Conservation (phyloP, 2,797 vertebrate species). For the Catamblyrhynchus diadema region DNA sequence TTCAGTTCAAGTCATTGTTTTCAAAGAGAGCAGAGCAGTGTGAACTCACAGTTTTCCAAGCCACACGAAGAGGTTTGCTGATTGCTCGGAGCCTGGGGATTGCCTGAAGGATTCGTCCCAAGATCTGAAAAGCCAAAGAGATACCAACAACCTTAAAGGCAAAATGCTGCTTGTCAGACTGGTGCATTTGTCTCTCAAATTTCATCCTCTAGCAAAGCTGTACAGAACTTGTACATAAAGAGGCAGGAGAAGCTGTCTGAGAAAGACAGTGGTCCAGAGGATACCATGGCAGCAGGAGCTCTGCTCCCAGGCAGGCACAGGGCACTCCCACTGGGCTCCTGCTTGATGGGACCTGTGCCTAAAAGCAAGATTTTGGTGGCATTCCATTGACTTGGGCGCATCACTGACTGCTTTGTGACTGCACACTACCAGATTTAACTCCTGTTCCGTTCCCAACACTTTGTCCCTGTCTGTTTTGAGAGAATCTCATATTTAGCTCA, state of each 20-base stretch:
- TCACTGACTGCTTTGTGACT: neutral
- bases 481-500: neutral
- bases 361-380: neutral
- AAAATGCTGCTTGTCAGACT: neutral
- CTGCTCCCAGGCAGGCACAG: neutral
- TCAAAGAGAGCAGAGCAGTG: neutral
- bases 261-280: neutral
- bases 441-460: neutral
- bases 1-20: neutral
- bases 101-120: neutral
- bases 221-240: neutral
- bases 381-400: neutral
- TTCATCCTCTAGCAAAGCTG: neutral
- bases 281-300: neutral
- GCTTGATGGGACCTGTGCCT: neutral
- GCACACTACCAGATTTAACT: neutral
- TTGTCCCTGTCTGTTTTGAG: neutral
- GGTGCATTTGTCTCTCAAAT: neutral
- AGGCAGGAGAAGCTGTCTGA: neutral
- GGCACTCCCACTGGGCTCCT: neutral
- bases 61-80: neutral
- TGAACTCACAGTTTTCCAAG: neutral
- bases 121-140: neutral
- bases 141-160: neutral
- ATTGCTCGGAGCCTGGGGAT: accelerated